Evolutionary conservation across 2,797 vertebrate genomes (phyloP).

Genomic region (Sardinella longiceps): DNA sequence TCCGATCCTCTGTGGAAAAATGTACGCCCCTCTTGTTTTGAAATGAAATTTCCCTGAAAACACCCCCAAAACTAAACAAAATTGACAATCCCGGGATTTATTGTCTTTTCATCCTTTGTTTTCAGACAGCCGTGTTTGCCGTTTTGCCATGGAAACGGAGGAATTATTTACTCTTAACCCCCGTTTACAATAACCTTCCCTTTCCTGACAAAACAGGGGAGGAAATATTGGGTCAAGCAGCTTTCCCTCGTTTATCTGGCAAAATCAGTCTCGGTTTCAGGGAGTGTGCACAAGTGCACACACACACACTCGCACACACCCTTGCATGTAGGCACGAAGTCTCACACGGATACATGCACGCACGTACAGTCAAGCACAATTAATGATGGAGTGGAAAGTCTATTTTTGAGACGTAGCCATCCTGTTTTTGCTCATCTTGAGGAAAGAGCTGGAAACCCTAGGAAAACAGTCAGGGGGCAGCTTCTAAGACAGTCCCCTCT

Average conservation of each 20-base stretch:
- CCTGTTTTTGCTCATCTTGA: constrained; percentile 54
- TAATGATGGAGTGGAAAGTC: constrained; percentile 51
- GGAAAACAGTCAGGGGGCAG: constrained; percentile 33
- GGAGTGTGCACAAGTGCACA: constrained; percentile 55
- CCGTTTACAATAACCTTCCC: constrained; percentile 81
- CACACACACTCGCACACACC: background rate
- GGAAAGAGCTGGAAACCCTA: constrained; percentile 38
- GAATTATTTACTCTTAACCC: constrained; percentile 81
- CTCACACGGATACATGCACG: background rate
- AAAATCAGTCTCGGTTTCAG: constrained; percentile 67
- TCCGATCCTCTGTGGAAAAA: constrained; percentile 78
- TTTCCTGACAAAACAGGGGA: constrained; percentile 86
- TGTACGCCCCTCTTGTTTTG: constrained; percentile 74
- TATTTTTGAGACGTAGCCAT: constrained; percentile 56
- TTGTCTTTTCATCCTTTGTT: constrained; percentile 77
- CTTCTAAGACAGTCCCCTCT: background rate
- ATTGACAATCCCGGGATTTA: constrained; percentile 86
- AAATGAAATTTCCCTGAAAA: constrained; percentile 79
- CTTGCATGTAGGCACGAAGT: background rate
- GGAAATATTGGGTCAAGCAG: constrained; percentile 83
- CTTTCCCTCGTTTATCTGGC: constrained; percentile 75
- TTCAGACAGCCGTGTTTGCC: constrained; percentile 74
- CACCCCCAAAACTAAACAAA: constrained; percentile 84
- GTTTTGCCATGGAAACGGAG: constrained; percentile 83
- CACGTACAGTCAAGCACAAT: constrained; percentile 34